These are phyloP conservation scores for Holothuria glaberrima DNA, from an alignment of 35 echinoderm and acorn worm genomes.

Conservation along the genomic window DNA sequence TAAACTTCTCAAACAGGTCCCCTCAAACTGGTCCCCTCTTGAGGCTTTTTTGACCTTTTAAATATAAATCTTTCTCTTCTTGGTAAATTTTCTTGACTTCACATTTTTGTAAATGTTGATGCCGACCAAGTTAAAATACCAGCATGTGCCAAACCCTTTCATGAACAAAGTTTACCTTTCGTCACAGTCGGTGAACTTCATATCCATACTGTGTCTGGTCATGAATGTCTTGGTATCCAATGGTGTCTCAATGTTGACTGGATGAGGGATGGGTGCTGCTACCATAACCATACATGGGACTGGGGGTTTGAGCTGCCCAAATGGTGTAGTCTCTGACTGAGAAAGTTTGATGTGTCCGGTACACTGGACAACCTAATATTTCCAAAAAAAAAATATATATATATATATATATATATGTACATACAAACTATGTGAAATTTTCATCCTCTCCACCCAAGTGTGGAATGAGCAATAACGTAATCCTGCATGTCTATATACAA, in stretches of 20 bases:
- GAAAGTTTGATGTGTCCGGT: conserved; percentile 75
- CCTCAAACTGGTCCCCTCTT: no score
- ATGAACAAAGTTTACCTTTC: conserved; percentile 74
- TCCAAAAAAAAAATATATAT: no score
- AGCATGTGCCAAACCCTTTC: not conserved
- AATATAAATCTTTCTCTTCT: conserved; percentile 8
- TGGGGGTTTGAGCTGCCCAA: conserved; percentile 65
- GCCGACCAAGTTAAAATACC: no score
- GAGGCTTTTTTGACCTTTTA: conserved; percentile 9
- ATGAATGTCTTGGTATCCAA: conserved; percentile 92
- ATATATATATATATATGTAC: no score
- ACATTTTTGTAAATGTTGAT: no score
- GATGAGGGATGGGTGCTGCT: conserved; percentile 89
- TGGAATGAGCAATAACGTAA: no score
- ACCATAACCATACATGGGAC: conserved; percentile 75
- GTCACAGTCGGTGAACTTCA: conserved; percentile 99
- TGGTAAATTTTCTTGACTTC: not conserved
- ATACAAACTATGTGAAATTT: no score
- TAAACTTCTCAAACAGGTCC: no score
- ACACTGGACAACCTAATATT: conserved; percentile 84
- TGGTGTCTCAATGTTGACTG: conserved; percentile 96
- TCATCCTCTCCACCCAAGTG: no score
- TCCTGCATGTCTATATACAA: no score
- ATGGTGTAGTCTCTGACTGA: conserved; percentile 54
- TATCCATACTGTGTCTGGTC: conserved; percentile 97